Percentiles rank a stretch among this genome's conserved stretches.
These are phyloP conservation scores for Datnioides undecimradiatus DNA, from an alignment of 2,113 vertebrate genomes.

Conservation along the genomic window DNA sequence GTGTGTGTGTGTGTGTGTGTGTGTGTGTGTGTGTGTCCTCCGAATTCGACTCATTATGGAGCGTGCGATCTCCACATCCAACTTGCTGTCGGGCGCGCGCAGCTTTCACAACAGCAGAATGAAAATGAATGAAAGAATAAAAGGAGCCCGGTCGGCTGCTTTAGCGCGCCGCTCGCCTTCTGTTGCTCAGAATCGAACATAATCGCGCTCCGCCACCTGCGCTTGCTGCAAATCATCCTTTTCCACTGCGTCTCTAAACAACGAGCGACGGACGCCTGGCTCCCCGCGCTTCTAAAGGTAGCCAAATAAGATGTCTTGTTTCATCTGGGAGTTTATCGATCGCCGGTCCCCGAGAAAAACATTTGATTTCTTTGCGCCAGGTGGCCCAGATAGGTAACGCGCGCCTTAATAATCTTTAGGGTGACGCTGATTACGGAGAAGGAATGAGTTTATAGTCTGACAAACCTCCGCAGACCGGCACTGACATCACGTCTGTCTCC, in stretches of 20 bases:
- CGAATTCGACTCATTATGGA: background rate
- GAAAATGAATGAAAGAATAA: constrained; percentile 28
- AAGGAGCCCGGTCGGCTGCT: background rate
- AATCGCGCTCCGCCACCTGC: constrained; percentile 42
- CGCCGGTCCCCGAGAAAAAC: constrained; percentile 30
- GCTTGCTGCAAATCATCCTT: constrained; percentile 47
- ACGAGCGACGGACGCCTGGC: constrained; percentile 27
- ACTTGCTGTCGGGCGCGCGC: background rate
- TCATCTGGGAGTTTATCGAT: constrained; percentile 58
- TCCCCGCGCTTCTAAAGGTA: constrained; percentile 21
- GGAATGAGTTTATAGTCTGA: constrained; percentile 59
- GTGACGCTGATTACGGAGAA: constrained; percentile 42
- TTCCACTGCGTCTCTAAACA: constrained; percentile 36
- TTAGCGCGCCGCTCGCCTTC: constrained; percentile 2
- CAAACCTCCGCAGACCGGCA: constrained; percentile 68
- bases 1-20: too few species aligned
- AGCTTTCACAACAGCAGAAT: background rate
- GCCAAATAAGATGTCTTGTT: constrained; percentile 54
- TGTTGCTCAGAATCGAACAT: constrained; percentile 44
- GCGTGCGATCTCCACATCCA: constrained; percentile 1
- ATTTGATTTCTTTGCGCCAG: constrained; percentile 35
- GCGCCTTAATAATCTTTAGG: constrained; percentile 65
- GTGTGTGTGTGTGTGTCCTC: too few species aligned
- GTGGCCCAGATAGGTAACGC: constrained; percentile 48
- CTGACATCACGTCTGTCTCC: constrained; percentile 87